A percentile compares a stretch with the other conserved stretches of the same genome.
Evolutionary conservation across 2,797 vertebrate species (phyloP).

Genomic region (Spinus olivaceus): DNA sequence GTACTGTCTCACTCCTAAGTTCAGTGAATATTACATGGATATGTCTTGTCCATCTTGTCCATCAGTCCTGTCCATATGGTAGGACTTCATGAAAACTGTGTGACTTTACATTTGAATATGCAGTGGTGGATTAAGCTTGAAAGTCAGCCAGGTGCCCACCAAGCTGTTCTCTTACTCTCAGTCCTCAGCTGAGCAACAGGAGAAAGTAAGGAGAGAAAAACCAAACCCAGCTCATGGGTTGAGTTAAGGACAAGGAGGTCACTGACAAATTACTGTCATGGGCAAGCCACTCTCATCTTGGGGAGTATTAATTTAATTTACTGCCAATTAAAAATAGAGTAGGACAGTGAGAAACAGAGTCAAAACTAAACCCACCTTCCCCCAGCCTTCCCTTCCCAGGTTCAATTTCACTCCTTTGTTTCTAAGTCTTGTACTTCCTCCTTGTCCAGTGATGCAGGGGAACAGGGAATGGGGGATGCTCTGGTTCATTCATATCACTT

Average conservation of each 20-base stretch:
- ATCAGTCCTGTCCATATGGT: not conserved
- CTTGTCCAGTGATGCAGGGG: fast-evolving
- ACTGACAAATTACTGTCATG: not conserved
- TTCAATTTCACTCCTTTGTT: not conserved
- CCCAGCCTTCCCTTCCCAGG: not conserved
- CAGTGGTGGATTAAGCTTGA: not conserved
- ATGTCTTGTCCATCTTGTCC: not conserved
- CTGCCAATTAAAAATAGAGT: not conserved
- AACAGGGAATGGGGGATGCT: fast-evolving
- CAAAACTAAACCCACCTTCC: not conserved
- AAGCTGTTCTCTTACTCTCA: not conserved
- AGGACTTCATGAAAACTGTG: not conserved
- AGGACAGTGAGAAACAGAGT: not conserved
- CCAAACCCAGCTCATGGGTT: not conserved
- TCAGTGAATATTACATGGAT: not conserved
- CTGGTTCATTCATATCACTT: not conserved
- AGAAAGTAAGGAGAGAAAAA: not conserved
- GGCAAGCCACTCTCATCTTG: not conserved
- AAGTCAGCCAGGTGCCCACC: not conserved
- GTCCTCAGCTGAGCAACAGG: not conserved
- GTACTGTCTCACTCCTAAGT: not conserved
- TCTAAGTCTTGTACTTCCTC: not conserved
- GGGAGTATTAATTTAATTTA: not conserved
- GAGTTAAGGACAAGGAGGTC: not conserved
- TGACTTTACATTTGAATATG: not conserved